Evolutionary conservation across 1,140 invertebrate species (phyloP), one percentile per base, ranked within the genome.

Genomic region (Trichoplusia ni): DNA sequence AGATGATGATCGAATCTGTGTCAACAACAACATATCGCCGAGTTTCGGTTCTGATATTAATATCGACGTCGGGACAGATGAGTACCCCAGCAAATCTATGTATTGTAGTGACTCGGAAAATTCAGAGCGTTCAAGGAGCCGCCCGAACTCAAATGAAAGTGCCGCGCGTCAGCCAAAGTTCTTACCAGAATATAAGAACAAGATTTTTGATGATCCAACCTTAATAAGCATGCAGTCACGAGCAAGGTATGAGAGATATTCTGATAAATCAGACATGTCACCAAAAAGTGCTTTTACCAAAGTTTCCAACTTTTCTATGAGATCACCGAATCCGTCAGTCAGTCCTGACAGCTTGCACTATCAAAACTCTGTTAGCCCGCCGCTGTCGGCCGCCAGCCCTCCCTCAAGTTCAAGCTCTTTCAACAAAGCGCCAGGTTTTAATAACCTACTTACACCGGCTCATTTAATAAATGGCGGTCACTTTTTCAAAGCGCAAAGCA

Each of bases 261-360:
- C 69, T 9, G 79, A 86, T 5, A 89, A 85, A 31, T 31, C 82
- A 0, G 89, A 91, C 14, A 80, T 85, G 71, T 91, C 90, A 0
- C 82, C 91, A 27, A 93, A 94, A 70, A 96, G 95, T 82, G 95
- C 95, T 1, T 96, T 96, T 63, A 96, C 95, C 0, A 96, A 96
- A 90, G 95, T 96, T 4, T 83, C 91, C 4, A 91, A 88, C 54
- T 89, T 77, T 44, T 58, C 71, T 21, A 71, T 84, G 27, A 86
- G 92, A 58, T 93, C 94, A 0, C 94, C 93, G 6, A 92, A 89
- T 72, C 92, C 94, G 7, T 95, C 95, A 0, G 91, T 95, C 4
- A 96, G 95, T 64, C 95, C 95, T 0, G 95, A 95, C 73, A 93
- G 93, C 62, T 80, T 94, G 14, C 93, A 93, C 62, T 96, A 95